Conservation (phyloP, 64 coral and sea anemone species). For the Pocillopora damicornis region DNA sequence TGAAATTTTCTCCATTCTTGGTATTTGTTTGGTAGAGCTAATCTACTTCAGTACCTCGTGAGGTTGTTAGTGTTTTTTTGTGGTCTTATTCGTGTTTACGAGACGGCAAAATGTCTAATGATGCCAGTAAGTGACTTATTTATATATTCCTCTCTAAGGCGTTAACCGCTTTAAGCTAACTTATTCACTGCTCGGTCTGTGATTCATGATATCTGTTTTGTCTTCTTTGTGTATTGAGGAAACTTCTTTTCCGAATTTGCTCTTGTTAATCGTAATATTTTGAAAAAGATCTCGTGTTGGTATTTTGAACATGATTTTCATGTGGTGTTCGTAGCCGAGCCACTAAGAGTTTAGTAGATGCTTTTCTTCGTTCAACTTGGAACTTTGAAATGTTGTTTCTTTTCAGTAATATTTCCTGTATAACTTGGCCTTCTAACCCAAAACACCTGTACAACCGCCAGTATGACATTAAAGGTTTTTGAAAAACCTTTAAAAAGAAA, state of each 20-base stretch:
- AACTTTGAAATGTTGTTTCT: no score
- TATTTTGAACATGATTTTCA: background rate
- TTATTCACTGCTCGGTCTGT: background rate
- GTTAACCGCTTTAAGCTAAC: background rate
- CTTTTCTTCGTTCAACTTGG: no score
- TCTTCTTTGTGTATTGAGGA: background rate
- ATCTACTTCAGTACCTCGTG: background rate
- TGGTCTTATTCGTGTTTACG: background rate
- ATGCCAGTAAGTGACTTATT: constrained; percentile 24
- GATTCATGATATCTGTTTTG: background rate
- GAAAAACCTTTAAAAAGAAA: no score
- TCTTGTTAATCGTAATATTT: background rate
- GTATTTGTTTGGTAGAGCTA: background rate
- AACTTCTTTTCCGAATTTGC: background rate
- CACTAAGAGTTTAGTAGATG: no score
- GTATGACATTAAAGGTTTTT: no score
- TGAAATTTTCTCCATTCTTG: constrained; percentile 15
- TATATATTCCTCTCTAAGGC: background rate
- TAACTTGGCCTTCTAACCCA: no score
- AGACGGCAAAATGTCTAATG: background rate
- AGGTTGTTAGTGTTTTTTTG: background rate
- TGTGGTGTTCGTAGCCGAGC: no score
- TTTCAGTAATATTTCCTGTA: no score
- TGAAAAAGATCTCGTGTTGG: background rate
- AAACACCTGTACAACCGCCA: no score